Evolutionary conservation across 2,113 vertebrate genomes (phyloP), one percentile per base, ranked within the genome.

Genomic region (Poecile atricapillus): DNA sequence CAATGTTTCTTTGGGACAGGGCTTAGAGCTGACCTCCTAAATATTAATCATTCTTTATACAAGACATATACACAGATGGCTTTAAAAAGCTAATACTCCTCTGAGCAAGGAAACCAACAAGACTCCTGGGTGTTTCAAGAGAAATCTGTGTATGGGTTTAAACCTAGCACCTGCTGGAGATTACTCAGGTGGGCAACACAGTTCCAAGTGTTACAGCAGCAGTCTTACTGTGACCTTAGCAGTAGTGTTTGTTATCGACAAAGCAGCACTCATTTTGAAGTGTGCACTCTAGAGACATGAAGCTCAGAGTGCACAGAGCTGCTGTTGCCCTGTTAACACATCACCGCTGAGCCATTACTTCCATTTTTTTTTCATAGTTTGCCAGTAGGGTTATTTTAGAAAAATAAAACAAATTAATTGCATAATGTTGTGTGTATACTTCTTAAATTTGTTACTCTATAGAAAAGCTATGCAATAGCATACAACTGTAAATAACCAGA

Each of bases 341-440:
- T 31, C 59, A 41, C 33, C 37, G 7, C 64, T 44, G 11, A 89
- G 70, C 52, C 55, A 50, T 37, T 80, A 43, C 17, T 46, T 86
- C 16, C 0, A 53, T 56, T 90, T 63, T 5, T 68, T 87, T 69
- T 83, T 70, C 71, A 71, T 19, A 30, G 46, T 30, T 87, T 79
- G 20, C 70, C 65, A 75, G 28, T 16, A 60, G 9, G 5, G 31
- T 44, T 67, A 37, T 53, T 86, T 60, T 49, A 79, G 35, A 70
- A 56, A 87, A 86, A 31, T 39, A 83, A 92, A 87, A 41, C 50
- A 70, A 89, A 64, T 83, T 84, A 63, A 65, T 73, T n/a, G 10
- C 47, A 41, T 50, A 84, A 77, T 8, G 4, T 62, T 41, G 21
- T 11, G 50, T 30, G 13, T 6, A 41, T 37, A 11, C 28, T 55